phyloP scores from a whole-genome alignment of 2,797 vertebrate species.

The Lepilemur septentrionalis region DNA sequence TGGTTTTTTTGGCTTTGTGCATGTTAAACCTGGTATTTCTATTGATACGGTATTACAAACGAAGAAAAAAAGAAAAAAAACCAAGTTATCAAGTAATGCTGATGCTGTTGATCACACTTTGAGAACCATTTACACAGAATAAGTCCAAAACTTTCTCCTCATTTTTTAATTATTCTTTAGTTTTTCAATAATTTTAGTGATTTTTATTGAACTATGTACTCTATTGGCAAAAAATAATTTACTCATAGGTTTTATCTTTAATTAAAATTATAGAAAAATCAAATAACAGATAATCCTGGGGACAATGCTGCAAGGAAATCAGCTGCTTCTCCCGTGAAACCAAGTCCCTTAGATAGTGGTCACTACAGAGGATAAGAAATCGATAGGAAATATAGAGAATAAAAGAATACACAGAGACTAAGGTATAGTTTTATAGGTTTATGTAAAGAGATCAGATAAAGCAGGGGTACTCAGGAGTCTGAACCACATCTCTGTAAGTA shows the following conservation, averaged over 20 bases:
- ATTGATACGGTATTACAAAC: constrained; percentile 78
- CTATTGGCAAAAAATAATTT: constrained; percentile 43
- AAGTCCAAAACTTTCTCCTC: background rate
- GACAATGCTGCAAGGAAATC: no score
- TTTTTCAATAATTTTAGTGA: background rate
- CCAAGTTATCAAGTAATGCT: background rate
- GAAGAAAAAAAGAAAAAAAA: no score
- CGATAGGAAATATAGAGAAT: no score
- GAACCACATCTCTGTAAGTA: no score
- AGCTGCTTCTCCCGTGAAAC: no score
- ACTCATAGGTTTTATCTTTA: background rate
- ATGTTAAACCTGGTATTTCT: constrained; percentile 87
- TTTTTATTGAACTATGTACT: background rate
- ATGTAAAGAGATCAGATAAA: no score
- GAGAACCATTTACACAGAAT: background rate
- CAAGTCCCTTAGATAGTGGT: no score
- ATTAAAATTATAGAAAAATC: background rate
- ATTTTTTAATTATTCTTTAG: background rate
- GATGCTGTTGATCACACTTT: background rate
- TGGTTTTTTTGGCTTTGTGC: constrained; percentile 87
- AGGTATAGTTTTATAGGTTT: no score
- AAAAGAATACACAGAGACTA: no score
- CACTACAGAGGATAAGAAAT: no score
- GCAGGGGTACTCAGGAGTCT: no score
- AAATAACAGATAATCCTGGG: background rate